Conservation (phyloP, 2,797 vertebrate genomes). For the Dendrocincla tyrannina region DNA sequence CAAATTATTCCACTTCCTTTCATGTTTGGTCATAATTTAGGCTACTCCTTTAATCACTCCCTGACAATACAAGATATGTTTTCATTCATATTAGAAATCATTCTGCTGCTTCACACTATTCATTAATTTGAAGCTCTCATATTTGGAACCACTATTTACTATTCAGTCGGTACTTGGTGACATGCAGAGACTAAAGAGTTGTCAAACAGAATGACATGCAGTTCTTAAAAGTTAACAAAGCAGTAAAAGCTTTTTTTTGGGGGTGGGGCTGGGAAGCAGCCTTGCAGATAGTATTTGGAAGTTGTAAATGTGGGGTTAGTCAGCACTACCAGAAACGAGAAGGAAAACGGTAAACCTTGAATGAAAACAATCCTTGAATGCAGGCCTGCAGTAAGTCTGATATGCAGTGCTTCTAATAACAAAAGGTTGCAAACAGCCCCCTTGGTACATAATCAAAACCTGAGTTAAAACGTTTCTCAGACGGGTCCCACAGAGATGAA, state of each 20-base stretch:
- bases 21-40: neutral
- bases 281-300: neutral
- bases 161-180: neutral
- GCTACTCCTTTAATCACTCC: neutral
- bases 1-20: neutral
- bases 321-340: neutral
- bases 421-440: neutral
- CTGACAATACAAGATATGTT: neutral
- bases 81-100: neutral
- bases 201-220: slow-evolving; percentile 3
- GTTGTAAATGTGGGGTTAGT: neutral
- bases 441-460: neutral
- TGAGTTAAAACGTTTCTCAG: neutral
- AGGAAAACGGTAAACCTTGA: neutral
- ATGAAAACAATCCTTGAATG: neutral
- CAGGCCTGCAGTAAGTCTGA: neutral
- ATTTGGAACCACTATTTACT: neutral
- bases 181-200: neutral
- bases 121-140: neutral
- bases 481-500: neutral
- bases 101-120: neutral
- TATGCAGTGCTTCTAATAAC: neutral
- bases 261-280: neutral
- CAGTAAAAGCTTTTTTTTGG: neutral
- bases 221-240: neutral